Conservation (phyloP, 2,113 vertebrate genomes). For the Daubentonia madagascariensis region DNA sequence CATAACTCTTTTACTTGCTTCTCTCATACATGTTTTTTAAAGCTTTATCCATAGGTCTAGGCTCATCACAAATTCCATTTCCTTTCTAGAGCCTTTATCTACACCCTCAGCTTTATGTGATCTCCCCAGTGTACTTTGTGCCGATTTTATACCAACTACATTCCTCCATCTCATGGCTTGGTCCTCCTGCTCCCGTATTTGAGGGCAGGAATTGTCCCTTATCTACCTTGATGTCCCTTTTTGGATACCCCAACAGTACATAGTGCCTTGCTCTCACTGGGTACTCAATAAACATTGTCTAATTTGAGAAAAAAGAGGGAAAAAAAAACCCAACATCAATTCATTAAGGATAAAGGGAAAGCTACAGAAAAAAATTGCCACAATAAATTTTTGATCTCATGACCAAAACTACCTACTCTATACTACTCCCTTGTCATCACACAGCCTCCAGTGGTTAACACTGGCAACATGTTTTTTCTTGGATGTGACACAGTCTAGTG, state of each 20-base stretch:
- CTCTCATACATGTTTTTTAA: background rate
- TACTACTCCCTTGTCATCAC: background rate
- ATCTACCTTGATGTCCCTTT: no score
- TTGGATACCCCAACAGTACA: background rate
- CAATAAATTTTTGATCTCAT: background rate
- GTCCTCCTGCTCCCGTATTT: accelerated
- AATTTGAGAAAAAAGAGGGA: background rate
- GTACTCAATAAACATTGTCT: background rate
- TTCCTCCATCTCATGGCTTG: background rate
- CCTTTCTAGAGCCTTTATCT: background rate
- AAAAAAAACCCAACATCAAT: background rate
- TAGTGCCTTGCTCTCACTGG: background rate
- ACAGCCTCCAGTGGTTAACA: background rate
- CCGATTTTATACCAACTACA: background rate
- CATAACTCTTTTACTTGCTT: background rate
- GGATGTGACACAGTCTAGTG: background rate
- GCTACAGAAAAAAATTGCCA: background rate
- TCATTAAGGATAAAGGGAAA: background rate
- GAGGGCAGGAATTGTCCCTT: background rate
- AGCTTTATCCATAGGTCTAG: background rate
- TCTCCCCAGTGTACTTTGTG: background rate
- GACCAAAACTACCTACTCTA: background rate
- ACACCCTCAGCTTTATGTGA: background rate
- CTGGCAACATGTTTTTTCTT: background rate
- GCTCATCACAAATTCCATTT: background rate